Conservation (phyloP, 1,140 invertebrate genomes). For the Drosophila funebris region DNA sequence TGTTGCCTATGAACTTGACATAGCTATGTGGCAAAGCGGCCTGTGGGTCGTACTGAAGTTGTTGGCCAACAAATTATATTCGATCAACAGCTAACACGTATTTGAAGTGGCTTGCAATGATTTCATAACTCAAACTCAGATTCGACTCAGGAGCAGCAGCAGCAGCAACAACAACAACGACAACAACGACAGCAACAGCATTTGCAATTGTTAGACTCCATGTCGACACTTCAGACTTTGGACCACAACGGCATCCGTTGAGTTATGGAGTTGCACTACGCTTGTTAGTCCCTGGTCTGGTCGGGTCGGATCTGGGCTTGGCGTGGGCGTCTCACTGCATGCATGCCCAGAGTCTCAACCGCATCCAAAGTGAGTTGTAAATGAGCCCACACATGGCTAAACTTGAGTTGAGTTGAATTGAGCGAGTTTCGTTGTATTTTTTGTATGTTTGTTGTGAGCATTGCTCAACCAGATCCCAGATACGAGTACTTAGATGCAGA, state of each 20-base stretch:
- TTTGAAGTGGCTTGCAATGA: constrained; percentile 15
- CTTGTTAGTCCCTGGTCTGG: constrained; percentile 16
- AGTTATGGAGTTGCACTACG: constrained; percentile 3
- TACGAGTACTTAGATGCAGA: background rate
- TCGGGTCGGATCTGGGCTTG: background rate
- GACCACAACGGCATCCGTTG: constrained; percentile 31
- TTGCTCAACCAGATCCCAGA: constrained; percentile 40
- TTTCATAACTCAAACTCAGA: constrained; percentile 34
- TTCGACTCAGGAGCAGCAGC: background rate
- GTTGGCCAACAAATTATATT: constrained; percentile 28
- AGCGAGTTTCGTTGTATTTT: constrained; percentile 46
- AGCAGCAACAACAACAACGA: background rate
- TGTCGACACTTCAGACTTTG: constrained; percentile 70
- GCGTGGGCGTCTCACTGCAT: constrained; percentile 28
- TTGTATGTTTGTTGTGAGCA: constrained; percentile 26
- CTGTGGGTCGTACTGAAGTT: constrained; percentile 31
- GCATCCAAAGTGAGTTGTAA: constrained; percentile 51
- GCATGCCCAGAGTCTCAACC: background rate
- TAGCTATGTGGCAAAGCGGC: constrained; percentile 11
- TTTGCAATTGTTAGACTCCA: constrained; percentile 75
- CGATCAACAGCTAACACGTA: constrained; percentile 1
- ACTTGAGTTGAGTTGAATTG: constrained; percentile 46
- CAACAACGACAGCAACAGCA: constrained; percentile 41
- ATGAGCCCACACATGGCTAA: constrained; percentile 49
- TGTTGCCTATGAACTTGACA: constrained; percentile 45